Percentiles rank a stretch among this genome's conserved stretches.
Conservation (phyloP, 2,797 vertebrate genomes). For the Notamacropus eugenii region DNA sequence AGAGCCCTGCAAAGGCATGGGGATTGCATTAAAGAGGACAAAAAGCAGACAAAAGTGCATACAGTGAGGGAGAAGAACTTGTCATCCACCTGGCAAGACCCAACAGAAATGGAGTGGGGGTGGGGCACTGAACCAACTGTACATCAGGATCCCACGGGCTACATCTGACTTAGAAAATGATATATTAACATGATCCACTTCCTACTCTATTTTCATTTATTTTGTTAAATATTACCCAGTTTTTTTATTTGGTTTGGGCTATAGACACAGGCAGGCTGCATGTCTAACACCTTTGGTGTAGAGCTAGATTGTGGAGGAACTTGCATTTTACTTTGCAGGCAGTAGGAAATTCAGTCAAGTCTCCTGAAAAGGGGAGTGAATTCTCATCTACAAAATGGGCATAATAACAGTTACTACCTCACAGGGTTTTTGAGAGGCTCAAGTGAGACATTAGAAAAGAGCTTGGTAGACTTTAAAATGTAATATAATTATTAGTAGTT, state of each 20-base stretch:
- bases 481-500: not conserved
- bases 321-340: not conserved
- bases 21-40: not conserved
- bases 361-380: not conserved
- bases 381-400: not conserved
- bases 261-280: not conserved
- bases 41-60: not conserved
- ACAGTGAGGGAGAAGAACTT: not conserved
- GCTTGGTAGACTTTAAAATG: not conserved
- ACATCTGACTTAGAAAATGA: not conserved
- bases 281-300: not conserved
- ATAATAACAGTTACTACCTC: not conserved
- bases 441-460: not conserved
- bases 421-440: not conserved
- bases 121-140: not conserved
- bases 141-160: not conserved
- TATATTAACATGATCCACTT: not conserved
- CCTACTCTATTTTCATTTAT: not conserved
- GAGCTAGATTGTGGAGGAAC: not conserved
- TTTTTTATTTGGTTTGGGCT: not conserved
- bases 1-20: not conserved
- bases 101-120: not conserved
- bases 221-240: not conserved
- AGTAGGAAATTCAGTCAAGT: not conserved
- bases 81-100: not conserved